Evolutionary conservation across 2,888 invertebrate genomes (phyloP).

Genomic region (Odontomyia ornata): DNA sequence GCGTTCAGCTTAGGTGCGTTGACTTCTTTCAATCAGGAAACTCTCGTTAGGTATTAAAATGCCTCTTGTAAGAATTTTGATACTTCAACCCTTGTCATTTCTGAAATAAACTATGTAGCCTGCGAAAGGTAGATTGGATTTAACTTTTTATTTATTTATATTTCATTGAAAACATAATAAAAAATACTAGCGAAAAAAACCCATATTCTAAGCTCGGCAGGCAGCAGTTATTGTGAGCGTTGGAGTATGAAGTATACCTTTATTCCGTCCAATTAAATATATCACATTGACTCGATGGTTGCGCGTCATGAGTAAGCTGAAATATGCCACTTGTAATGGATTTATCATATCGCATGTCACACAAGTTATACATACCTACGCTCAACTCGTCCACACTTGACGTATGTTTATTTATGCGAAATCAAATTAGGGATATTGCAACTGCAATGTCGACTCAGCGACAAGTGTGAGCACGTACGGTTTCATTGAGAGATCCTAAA

Average conservation of each 20-base stretch:
- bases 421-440: slow-evolving; percentile 37
- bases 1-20: no score
- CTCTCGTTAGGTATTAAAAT: no score
- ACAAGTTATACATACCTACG: slow-evolving; percentile 24
- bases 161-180: no score
- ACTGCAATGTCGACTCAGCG: slow-evolving; percentile 3
- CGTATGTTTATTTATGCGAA: slow-evolving; percentile 31
- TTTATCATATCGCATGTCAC: slow-evolving; percentile 44
- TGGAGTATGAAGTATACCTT: not conserved
- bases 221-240: no score
- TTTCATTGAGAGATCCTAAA: slow-evolving; percentile 16
- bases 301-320: slow-evolving; percentile 14
- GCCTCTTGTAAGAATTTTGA: no score
- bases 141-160: no score
- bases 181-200: no score
- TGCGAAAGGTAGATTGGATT: no score
- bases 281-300: slow-evolving; percentile 21
- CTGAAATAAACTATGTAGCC: no score
- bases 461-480: not conserved
- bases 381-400: slow-evolving; percentile 18
- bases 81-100: no score
- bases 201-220: no score
- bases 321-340: slow-evolving; percentile 36
- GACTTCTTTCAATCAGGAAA: no score
- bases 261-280: slow-evolving; percentile 28